Conservation (phyloP, 2,888 invertebrate genomes). For the Hypomecis punctinalis region DNA sequence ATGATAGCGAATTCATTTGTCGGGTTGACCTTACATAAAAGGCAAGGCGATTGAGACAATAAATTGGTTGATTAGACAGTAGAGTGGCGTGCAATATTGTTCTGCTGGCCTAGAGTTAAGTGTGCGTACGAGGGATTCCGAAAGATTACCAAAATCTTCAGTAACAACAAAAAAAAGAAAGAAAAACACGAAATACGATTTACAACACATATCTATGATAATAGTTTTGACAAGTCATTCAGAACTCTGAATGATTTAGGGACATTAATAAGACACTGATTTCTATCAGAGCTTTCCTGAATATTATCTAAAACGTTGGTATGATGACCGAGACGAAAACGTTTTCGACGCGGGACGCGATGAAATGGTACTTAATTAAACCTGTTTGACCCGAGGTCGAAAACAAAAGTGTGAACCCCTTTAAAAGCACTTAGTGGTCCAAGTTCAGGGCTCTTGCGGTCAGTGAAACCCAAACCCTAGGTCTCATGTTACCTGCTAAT, state of each 20-base stretch:
- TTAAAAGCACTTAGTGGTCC: slow-evolving; percentile 15
- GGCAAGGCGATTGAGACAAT: slow-evolving; percentile 32
- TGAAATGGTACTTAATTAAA: not conserved
- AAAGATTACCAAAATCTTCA: not conserved
- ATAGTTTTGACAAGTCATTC: too few relatives aligned
- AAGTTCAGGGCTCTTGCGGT: slow-evolving; percentile 24
- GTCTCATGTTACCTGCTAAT: slow-evolving; percentile 23
- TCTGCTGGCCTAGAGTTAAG: slow-evolving; percentile 4
- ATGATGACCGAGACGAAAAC: not conserved
- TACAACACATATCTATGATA: too few relatives aligned
- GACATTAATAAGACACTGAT: too few relatives aligned
- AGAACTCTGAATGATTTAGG: too few relatives aligned
- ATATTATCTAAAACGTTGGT: too few relatives aligned
- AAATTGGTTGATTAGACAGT: slow-evolving; percentile 35
- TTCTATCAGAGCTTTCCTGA: too few relatives aligned
- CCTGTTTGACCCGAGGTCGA: not conserved
- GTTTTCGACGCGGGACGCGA: not conserved
- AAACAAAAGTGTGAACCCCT: slow-evolving; percentile 18
- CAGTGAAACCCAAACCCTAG: slow-evolving; percentile 7
- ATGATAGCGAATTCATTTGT: slow-evolving; percentile 23
- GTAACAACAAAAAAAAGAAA: not conserved
- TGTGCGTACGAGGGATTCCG: not conserved
- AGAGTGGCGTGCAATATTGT: slow-evolving; percentile 25
- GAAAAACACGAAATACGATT: too few relatives aligned
- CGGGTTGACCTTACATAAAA: slow-evolving; percentile 35